A percentile compares a stretch with the other conserved stretches of the same genome.
phyloP scores from a whole-genome alignment of 2,888 invertebrate species.

The Salticus scenicus region DNA sequence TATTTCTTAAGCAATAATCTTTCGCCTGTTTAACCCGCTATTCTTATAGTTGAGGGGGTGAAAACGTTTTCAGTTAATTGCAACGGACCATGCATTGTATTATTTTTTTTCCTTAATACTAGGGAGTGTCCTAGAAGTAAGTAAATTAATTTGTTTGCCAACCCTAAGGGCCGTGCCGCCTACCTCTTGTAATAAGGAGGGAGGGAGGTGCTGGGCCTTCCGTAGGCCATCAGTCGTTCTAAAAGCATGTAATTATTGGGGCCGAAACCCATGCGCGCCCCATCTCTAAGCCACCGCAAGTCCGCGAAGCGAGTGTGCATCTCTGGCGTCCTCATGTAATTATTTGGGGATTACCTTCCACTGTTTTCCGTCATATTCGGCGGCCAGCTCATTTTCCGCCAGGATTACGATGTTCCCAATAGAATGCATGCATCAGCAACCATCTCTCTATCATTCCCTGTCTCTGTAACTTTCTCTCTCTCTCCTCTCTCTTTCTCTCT shows the following conservation, averaged over 20 bases:
- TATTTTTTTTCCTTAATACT: slow-evolving; percentile 4
- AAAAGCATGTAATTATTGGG: slow-evolving; percentile 70
- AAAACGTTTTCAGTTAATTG: slow-evolving; percentile 21
- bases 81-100: not conserved
- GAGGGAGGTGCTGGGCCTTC: slow-evolving; percentile 47
- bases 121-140: slow-evolving; percentile 45
- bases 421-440: slow-evolving; percentile 67
- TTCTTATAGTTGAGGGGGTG: not conserved
- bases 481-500: slow-evolving; percentile 23
- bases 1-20: slow-evolving; percentile 27
- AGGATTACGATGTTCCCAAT: slow-evolving; percentile 68
- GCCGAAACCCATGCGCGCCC: slow-evolving; percentile 44
- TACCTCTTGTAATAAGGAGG: slow-evolving; percentile 55
- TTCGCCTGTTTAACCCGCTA: not conserved
- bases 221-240: slow-evolving; percentile 66
- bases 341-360: slow-evolving; percentile 69
- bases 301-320: slow-evolving; percentile 67
- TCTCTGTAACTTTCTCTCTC: slow-evolving; percentile 25
- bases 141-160: slow-evolving; percentile 68
- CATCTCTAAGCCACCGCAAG: slow-evolving; percentile 70
- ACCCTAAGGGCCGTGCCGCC: slow-evolving; percentile 55
- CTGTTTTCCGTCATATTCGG: slow-evolving; percentile 68
- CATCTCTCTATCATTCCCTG: slow-evolving; percentile 49
- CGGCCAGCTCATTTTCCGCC: slow-evolving; percentile 69
- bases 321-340: slow-evolving; percentile 68